phyloP scores from a whole-genome alignment of 2,797 vertebrate species.

The Galagoides demidoff region DNA sequence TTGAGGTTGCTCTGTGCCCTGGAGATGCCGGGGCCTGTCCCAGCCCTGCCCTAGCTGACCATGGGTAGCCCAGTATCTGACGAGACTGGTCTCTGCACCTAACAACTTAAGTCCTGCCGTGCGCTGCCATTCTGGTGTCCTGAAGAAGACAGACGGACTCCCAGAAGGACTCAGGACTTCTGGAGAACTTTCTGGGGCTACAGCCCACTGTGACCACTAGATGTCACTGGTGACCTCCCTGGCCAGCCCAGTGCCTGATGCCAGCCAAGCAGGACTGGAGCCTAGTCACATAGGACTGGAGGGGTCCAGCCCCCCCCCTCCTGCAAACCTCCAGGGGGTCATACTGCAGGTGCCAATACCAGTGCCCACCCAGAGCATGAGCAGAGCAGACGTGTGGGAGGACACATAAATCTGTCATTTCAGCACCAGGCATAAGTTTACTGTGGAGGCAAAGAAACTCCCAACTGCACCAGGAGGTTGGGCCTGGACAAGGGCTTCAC shows the following conservation, averaged over 20 bases:
- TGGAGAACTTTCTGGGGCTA: background rate
- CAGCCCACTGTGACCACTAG: conserved; percentile 77
- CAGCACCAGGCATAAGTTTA: background rate
- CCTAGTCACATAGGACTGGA: background rate
- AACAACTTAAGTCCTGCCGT: background rate
- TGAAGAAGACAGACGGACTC: background rate
- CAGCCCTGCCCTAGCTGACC: background rate
- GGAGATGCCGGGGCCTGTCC: background rate
- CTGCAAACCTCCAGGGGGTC: background rate
- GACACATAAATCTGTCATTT: background rate
- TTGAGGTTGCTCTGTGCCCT: background rate
- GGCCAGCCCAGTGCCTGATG: background rate
- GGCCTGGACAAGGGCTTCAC: background rate
- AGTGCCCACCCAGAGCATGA: background rate
- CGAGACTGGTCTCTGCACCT: background rate
- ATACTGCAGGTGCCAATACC: background rate
- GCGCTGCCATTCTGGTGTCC: fast-evolving
- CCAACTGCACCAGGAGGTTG: background rate
- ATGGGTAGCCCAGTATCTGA: background rate
- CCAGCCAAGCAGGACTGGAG: background rate
- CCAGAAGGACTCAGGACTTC: background rate
- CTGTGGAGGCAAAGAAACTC: background rate
- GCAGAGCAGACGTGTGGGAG: background rate
- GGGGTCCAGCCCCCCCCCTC: background rate
- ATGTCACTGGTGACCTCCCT: conserved; percentile 79